Evolutionary conservation across 1,140 invertebrate genomes (phyloP), one percentile per base, ranked within the genome.

Genomic region (Chymomyza costata): DNA sequence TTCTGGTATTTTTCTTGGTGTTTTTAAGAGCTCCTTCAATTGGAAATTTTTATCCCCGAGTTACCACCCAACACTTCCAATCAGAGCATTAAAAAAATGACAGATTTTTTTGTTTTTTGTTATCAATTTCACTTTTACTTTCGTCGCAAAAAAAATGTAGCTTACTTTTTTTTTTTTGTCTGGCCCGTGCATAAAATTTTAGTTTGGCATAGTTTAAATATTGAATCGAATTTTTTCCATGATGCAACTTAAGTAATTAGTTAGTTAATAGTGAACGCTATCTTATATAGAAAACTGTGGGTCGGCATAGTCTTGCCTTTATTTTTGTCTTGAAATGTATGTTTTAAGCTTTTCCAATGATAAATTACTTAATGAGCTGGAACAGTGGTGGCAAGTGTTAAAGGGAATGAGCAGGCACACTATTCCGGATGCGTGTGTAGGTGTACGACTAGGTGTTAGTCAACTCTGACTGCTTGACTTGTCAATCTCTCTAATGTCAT

Each of bases 331-430:
- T 25, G 10, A 15, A 2, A 13, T 35, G 14, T 19, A 19, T 35
- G 11, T 39, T 37, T 17, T 38, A 14, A 35, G 39, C 38, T 49
- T 55, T 45, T 32, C 14, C 39, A 10, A 43, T 55, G 57, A 55
- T 56, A 55, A 60, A 56, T 55, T 40, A 56, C 57, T 56, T 56
- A 60, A 55, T 55, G 52, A 60, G 57, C 57, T 55, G 28, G 52
- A 52, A 51, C 51, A 44, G 56, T 49, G 43, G 50, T 41, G 43
- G 35, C 11, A n/a, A 51, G 30, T 35, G 49, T 19, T 17, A 37
- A 21, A 3, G 37, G 3, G 37, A 6, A 10, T 7, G 8, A 21
- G 16, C 15, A 50, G 28, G 10, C 47, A 45, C n/a, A 25, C 28
- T 35, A 8, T 18, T 13, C 39, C 8, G n/a, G 13, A 17, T 18